Evolutionary conservation across 2,888 invertebrate species (phyloP).

Genomic region (Nudaria mundana): DNA sequence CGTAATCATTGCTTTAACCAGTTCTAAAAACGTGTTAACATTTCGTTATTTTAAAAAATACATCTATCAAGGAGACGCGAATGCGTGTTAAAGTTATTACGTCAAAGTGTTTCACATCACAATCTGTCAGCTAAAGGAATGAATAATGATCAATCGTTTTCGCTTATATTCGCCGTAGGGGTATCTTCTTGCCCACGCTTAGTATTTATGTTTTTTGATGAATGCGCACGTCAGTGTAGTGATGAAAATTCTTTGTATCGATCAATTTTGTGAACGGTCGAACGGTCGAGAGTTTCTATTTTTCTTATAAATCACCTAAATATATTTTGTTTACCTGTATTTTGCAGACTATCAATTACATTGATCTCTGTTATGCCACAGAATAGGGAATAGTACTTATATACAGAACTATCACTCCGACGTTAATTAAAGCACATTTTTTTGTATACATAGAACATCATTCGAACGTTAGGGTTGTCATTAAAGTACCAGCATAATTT

Average conservation of each 20-base stretch:
- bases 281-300: conserved; percentile 26
- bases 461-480: too few species aligned
- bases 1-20: conserved; percentile 42
- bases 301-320: conserved; percentile 23
- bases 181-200: conserved; percentile 48
- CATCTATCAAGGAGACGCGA: conserved; percentile 52
- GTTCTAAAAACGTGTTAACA: conserved; percentile 45
- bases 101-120: conserved; percentile 65
- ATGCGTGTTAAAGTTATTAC: conserved; percentile 65
- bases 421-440: too few species aligned
- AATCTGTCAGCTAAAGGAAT: conserved; percentile 66
- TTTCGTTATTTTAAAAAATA: conserved; percentile 57
- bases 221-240: conserved; percentile 27
- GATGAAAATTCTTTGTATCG: conserved; percentile 35
- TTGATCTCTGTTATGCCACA: too few species aligned
- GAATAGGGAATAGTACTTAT: too few species aligned
- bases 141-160: conserved; percentile 68
- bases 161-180: conserved; percentile 56
- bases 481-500: too few species aligned
- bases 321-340: conserved; percentile 28
- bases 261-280: conserved; percentile 31
- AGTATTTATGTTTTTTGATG: conserved; percentile 44
- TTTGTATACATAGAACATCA: too few species aligned
- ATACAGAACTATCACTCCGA: too few species aligned
- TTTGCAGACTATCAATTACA: conserved; percentile 6